Conservation (phyloP, 2,113 vertebrate genomes). For the Aphyosemion australe region DNA sequence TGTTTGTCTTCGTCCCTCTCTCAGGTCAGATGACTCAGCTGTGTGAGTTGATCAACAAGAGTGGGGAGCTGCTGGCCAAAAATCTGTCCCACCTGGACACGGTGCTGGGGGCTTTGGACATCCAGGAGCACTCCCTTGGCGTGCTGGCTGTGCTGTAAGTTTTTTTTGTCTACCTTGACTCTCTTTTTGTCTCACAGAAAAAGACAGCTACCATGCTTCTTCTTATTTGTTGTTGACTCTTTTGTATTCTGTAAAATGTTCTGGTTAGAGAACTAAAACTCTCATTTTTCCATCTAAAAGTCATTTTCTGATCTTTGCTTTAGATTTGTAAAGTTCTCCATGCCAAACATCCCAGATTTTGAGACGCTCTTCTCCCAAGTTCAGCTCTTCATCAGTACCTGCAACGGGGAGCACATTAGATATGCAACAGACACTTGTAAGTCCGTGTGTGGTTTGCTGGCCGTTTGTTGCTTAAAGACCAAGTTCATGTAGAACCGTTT, state of each 20-base stretch:
- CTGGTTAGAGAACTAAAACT: neutral
- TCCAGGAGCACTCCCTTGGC: constrained; percentile 96
- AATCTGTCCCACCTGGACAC: constrained; percentile 98
- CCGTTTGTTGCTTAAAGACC: too few relatives aligned
- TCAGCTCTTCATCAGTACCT: constrained; percentile 99
- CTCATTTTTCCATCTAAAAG: neutral
- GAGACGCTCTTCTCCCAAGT: constrained; percentile 98
- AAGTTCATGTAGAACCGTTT: too few relatives aligned
- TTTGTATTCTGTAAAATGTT: neutral
- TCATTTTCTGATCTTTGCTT: neutral
- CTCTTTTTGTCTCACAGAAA: too few relatives aligned
- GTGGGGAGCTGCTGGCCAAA: constrained; percentile 97
- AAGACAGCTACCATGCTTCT: too few relatives aligned
- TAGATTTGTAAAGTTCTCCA: constrained; percentile 99
- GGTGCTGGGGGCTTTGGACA: constrained; percentile 95
- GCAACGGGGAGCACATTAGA: constrained; percentile 98
- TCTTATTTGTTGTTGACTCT: too few relatives aligned
- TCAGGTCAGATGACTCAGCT: constrained; percentile 99
- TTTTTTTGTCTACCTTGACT: neutral
- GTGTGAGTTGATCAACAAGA: constrained; percentile 99
- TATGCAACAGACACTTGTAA: constrained; percentile 99
- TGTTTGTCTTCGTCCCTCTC: neutral
- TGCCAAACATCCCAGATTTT: constrained; percentile 99
- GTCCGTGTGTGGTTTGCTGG: constrained; percentile 45
- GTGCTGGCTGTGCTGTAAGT: constrained; percentile 98